Evolutionary conservation across 1,140 invertebrate genomes (phyloP), one percentile per base, ranked within the genome.

Genomic region (Eupristina koningsbergeri): DNA sequence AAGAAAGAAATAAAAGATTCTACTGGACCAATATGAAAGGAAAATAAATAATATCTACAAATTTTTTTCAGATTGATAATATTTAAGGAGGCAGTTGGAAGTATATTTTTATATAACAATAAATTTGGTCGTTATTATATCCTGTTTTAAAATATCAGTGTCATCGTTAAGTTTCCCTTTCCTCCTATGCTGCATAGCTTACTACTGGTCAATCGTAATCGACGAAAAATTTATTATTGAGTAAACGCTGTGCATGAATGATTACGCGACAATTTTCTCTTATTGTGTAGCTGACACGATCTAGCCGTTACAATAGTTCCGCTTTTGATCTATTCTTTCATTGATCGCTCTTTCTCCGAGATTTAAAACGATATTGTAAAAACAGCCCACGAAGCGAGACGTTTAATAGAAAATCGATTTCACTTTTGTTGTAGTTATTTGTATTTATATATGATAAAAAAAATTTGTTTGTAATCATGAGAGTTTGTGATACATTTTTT

Each of bases 11-110:
- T 87, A 86, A 87, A 85, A 81, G 86, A 90, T 90, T 89, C 88
- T 91, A 90, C 89, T 90, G 90, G 90, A 90, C 88, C 90, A 91
- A 84, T 89, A 89, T 86, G 90, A 90, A 91, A 90, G 89, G 90
- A 92, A 91, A 92, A 90, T 92, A 88, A 89, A 15, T 50, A 9
- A 2, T 87, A 88, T 86, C 78, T 26, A 9, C 26, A 26, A 22
- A 3, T 22, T 13, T 1, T 9, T 58, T 5, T 0, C 26, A 13
- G 5, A 26, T 26, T 26, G 26, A 9, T 58, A 58, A 58, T 26
- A 58, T 13, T 22, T 5, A 26, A 58, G 0, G 9, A 5, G 5
- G 26, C 26, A 58, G 26, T 3, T 13, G 5, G 5, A 26, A 58
- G 53, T 6, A 6, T 3, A 26, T 58, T 58, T 26, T 58, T 58